Percentiles rank a stretch among this genome's conserved stretches.
Evolutionary conservation across 2,113 vertebrate genomes (phyloP).

Genomic region (Saimiri boliviensis): DNA sequence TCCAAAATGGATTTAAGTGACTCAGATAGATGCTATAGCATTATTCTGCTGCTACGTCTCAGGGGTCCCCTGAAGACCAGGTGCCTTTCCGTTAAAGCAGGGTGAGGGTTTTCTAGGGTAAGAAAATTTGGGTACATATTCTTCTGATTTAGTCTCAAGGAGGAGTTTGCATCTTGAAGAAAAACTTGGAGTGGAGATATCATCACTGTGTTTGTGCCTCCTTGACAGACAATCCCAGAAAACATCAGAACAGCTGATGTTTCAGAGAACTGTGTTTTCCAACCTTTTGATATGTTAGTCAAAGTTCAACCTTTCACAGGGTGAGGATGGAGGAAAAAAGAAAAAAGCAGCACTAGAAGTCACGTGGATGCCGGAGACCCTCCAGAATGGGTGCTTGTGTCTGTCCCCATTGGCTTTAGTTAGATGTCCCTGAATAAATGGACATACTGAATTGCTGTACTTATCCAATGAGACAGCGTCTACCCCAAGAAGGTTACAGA

Average conservation of each 20-base stretch:
- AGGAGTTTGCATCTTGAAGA: fast-evolving
- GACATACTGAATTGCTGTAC: not conserved
- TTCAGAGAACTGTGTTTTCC: not conserved
- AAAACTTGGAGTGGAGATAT: fast-evolving
- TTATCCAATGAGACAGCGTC: fast-evolving
- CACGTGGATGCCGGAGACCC: fast-evolving
- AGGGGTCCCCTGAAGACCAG: not conserved
- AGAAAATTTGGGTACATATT: fast-evolving
- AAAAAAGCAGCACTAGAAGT: not conserved
- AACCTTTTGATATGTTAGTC: not conserved
- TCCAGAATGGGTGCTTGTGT: fast-evolving
- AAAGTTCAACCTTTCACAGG: not conserved
- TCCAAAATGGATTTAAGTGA: not conserved
- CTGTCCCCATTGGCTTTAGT: not conserved
- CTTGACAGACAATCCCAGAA: not conserved
- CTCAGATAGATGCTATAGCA: too few relatives aligned
- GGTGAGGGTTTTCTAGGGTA: fast-evolving
- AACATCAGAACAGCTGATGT: not conserved
- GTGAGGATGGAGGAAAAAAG: not conserved
- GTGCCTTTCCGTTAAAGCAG: too few relatives aligned
- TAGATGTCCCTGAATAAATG: not conserved
- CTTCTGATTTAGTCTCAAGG: not conserved
- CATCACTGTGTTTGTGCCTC: fast-evolving
- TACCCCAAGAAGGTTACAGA: fast-evolving
- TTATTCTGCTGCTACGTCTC: not conserved